Evolutionary conservation across 2,888 invertebrate species (phyloP).

Genomic region (Folsomia manolachei): DNA sequence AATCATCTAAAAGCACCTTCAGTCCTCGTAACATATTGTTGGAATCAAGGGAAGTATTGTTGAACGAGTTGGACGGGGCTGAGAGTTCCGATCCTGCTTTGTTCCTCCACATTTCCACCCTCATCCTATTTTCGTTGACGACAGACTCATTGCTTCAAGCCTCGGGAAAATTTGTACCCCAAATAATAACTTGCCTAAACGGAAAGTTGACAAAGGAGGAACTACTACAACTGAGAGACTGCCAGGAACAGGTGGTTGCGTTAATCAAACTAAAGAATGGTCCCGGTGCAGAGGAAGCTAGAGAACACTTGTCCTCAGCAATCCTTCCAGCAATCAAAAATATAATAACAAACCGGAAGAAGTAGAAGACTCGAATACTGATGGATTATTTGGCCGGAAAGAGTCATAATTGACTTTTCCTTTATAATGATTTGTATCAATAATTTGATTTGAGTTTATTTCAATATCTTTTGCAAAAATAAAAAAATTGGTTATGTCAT

Average conservation of each 20-base stretch:
- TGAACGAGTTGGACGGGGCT: constrained; percentile 67
- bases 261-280: constrained; percentile 51
- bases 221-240: constrained; percentile 64
- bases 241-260: constrained; percentile 39
- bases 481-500: no score
- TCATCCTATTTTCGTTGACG: constrained; percentile 75
- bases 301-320: constrained; percentile 55
- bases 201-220: constrained; percentile 67
- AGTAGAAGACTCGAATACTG: no score
- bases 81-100: constrained; percentile 72
- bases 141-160: constrained; percentile 84
- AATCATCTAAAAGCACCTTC: constrained; percentile 30
- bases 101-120: constrained; percentile 70
- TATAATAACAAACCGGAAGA: constrained; percentile 55
- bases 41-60: constrained; percentile 66
- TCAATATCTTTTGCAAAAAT: no score
- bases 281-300: constrained; percentile 58
- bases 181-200: constrained; percentile 71
- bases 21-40: constrained; percentile 28
- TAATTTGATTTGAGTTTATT: no score
- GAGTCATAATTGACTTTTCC: no score
- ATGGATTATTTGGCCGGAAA: no score
- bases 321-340: constrained; percentile 57
- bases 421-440: no score
- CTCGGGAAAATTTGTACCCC: constrained; percentile 87